A percentile compares a stretch with the other conserved stretches of the same genome.
phyloP scores from a whole-genome alignment of 2,888 invertebrate species.

The Stramonita haemastoma region DNA sequence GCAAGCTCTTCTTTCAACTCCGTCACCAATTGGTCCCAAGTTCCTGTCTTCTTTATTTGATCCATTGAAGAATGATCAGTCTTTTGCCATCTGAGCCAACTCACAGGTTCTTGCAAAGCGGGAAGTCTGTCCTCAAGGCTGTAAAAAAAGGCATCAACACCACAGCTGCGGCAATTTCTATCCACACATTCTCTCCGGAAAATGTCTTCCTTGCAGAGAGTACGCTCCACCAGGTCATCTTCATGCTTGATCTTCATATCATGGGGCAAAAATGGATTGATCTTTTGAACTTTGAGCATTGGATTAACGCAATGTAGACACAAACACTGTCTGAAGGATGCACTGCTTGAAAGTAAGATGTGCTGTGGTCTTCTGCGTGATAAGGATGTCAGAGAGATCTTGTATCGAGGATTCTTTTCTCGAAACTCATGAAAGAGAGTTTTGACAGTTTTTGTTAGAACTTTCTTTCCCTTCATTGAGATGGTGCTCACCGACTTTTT shows the following conservation, averaged over 20 bases:
- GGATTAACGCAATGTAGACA: constrained; percentile 9
- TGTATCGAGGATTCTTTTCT: constrained; percentile 6
- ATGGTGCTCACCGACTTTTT: constrained; percentile 14
- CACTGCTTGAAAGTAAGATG: constrained; percentile 3
- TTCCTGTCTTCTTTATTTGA: constrained; percentile 11
- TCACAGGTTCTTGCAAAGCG: constrained; percentile 14
- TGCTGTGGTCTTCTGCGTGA: constrained; percentile 14
- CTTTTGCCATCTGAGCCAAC: constrained; percentile 8
- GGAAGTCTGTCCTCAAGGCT: not conserved
- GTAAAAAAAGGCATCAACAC: constrained; percentile 13
- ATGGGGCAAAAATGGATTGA: constrained; percentile 17
- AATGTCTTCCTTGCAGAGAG: not conserved
- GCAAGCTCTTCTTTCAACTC: not conserved
- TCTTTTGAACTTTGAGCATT: constrained; percentile 5
- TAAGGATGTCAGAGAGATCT: constrained; percentile 13
- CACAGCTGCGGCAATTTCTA: constrained; percentile 14
- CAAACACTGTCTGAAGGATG: constrained; percentile 13
- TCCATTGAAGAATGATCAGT: not conserved
- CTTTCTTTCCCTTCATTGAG: not conserved
- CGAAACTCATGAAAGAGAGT: not conserved
- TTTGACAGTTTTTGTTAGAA: constrained; percentile 17
- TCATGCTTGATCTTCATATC: constrained; percentile 13
- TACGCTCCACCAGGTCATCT: constrained; percentile 17
- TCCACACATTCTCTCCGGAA: constrained; percentile 7
- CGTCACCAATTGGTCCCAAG: not conserved